Evolutionary conservation across 2,113 vertebrate species (phyloP), one percentile per base, ranked within the genome.

Genomic region (Sinocyclocheilus rhinocerous): DNA sequence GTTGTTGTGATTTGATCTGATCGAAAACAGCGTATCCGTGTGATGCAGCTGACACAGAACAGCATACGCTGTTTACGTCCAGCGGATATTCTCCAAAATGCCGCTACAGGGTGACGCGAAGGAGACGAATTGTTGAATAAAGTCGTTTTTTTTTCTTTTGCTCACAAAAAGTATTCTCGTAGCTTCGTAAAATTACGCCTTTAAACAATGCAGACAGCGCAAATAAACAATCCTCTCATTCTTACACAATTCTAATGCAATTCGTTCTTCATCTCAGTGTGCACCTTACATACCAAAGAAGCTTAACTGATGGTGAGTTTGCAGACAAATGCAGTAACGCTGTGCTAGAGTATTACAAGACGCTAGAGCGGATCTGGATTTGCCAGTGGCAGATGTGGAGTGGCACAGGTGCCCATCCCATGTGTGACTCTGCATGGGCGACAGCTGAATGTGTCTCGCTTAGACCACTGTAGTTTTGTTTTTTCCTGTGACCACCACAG

Each of bases 341-440:
- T 29, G 65, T 18, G 29, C 29, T 8, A 48, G 45, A 50, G 76
- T 50, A 85, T 70, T 76, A 79, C 8, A 85, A 57, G 36, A 15
- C 4, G 4, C 50, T 69, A 36, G 36, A 79, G 78, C 77, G n/a
- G 69, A 33, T 69, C 61, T 57, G 65, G 82, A 82, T 85, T 84
- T 87, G 20, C 45, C 67, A 24, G 42, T 29, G 20, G 36, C 61
- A 76, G 81, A 81, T 77, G 81, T 76, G 65, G n/a, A 67, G 13
- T 24, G n/a, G 29, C 57, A 26, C n/a, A 78, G 80, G 11, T 75
- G 50, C 33, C 57, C 8, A 18, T 65, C 11, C 73, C 80, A 73
- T 73, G 36, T 63, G 52, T 65, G 36, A 29, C 59, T 69, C 80
- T 52, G 20, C 57, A 63, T 65, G 42, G 20, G 39, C 4, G 36